Conservation (phyloP, 2,888 invertebrate genomes). For the Apodemia zela region DNA sequence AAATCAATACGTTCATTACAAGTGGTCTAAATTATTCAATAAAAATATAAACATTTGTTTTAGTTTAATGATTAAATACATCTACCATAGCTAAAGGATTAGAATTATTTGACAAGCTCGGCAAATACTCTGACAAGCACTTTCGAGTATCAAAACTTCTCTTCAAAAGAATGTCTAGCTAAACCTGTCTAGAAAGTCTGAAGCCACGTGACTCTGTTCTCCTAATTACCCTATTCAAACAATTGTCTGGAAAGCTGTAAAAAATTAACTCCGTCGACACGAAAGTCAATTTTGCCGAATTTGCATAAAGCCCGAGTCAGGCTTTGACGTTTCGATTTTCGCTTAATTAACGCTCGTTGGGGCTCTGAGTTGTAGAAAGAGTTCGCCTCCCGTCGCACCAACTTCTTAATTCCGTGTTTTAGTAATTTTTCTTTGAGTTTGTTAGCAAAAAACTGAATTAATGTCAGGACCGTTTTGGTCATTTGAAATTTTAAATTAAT, state of each 20-base stretch:
- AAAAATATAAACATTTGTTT: not conserved
- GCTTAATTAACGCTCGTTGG: constrained; percentile 73
- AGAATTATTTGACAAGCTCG: no score
- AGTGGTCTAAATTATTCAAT: not conserved
- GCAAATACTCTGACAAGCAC: not conserved
- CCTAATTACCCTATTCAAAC: constrained; percentile 69
- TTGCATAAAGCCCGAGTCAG: constrained; percentile 69
- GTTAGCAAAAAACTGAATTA: constrained; percentile 20
- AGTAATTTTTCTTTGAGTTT: constrained; percentile 39
- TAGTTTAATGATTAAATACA: no score
- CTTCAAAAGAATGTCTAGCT: constrained; percentile 23
- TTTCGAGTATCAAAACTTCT: not conserved
- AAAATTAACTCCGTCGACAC: constrained; percentile 63
- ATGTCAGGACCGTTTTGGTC: constrained; percentile 9
- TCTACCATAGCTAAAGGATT: no score
- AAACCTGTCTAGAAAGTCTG: constrained; percentile 31
- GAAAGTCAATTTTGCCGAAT: constrained; percentile 70
- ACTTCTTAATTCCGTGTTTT: constrained; percentile 57
- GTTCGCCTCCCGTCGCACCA: constrained; percentile 52
- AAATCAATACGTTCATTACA: no score
- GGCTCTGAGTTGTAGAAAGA: constrained; percentile 56
- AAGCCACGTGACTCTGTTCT: constrained; percentile 40
- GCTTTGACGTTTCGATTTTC: constrained; percentile 77
- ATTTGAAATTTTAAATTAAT: constrained; percentile 16
- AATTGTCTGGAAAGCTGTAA: constrained; percentile 54